Evolutionary conservation across 2,888 invertebrate genomes (phyloP), one percentile per base, ranked within the genome.

Genomic region (Ophonus ardosiacus): DNA sequence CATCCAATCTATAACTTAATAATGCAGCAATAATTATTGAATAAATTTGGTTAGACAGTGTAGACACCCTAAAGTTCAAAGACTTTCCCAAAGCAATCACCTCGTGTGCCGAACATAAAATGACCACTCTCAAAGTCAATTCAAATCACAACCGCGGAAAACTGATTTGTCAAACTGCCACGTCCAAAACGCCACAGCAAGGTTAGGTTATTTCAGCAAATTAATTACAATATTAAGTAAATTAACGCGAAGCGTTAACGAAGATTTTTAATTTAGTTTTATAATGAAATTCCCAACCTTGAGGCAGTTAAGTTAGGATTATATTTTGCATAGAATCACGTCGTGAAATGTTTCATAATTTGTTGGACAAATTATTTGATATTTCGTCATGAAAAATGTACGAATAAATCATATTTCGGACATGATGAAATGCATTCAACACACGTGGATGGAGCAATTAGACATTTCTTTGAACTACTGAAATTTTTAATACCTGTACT

Each of bases 251-350:
- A 7, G 24, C 63, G 43, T 63, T 63, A 63, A 40, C 68, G 68
- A 31, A 31, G 31, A 43, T 43, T 74, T 74, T 74, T 43, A 74
- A 74, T 74, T 74, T 43, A 74, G 43, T 74, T 74, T 74, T 18
- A 43, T 74, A 74, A 74, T 74, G 21, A 63, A 63, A 21, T 68
- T n/a, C 15, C n/a, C 68, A 68, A 68, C 68, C 63, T 63, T 63
- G 21, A 63, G 24, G 24, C 10, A 21, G 15, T 61, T 61, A 61
- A 17, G 59, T 61, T 61, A 5, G 24, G 18, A 18, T 63, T 24
- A 18, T 63, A 21, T 63, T 63, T 63, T 63, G 63, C 63, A 63
- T 21, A 63, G 21, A 63, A 24, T 24, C 24, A 61, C 59, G 59
- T 63, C 21, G 13, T 51, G 43, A 51, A 51, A 51, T 8, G 43